These are phyloP conservation scores for Aspiorhynchus laticeps DNA, from an alignment of 2,113 vertebrate species.

Conservation along the genomic window DNA sequence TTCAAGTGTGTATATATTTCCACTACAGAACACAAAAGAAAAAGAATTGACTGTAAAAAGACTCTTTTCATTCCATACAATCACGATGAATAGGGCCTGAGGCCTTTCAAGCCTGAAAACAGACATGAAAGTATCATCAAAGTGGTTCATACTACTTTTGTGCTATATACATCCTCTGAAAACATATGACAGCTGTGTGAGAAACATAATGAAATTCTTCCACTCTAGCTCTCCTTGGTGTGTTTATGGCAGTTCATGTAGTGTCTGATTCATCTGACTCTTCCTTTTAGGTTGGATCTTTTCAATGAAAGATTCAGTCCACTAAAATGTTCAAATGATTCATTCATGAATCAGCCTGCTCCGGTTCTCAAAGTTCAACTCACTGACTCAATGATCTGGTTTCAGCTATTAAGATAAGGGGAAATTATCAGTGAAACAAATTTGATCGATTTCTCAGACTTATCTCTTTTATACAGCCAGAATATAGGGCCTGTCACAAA, in stretches of 20 bases:
- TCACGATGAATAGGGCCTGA: background rate
- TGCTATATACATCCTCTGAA: background rate
- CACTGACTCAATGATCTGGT: background rate
- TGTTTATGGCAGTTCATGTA: background rate
- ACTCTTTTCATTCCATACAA: background rate
- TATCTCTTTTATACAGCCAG: background rate
- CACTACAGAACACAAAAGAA: background rate
- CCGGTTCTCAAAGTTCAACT: background rate
- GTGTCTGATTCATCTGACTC: background rate
- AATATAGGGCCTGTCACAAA: background rate
- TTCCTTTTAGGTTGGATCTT: background rate
- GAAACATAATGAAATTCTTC: background rate
- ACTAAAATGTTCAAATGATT: background rate
- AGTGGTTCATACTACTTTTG: background rate
- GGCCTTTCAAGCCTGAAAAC: background rate
- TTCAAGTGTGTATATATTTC: background rate
- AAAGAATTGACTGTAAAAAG: background rate
- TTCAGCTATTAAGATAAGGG: background rate
- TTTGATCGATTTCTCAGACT: background rate
- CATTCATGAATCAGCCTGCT: background rate
- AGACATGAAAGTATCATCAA: background rate
- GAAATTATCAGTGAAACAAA: background rate
- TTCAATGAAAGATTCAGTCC: background rate
- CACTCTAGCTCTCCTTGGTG: background rate
- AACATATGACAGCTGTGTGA: background rate